Percentiles rank a stretch among this genome's conserved stretches.
phyloP scores from a whole-genome alignment of 2,113 vertebrate genomes.

The Excalfactoria chinensis region DNA sequence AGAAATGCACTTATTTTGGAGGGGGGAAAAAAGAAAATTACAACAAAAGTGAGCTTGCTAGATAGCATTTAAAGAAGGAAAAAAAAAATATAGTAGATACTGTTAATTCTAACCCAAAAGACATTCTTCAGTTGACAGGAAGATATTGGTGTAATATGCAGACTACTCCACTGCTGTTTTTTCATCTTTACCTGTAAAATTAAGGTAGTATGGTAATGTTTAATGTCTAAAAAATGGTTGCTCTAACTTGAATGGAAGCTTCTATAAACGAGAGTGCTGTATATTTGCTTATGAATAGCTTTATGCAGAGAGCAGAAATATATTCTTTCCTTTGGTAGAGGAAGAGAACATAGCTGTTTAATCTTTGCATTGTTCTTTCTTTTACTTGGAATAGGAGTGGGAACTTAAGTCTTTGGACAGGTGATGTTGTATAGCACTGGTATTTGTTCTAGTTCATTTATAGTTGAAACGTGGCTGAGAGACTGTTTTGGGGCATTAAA shows the following conservation, averaged over 20 bases:
- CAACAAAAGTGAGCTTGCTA: neutral
- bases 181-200: neutral
- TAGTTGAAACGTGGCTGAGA: slow-evolving; percentile 26
- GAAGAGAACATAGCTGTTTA: neutral
- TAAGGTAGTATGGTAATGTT: neutral
- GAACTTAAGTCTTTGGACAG: neutral
- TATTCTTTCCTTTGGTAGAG: neutral
- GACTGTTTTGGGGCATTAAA: slow-evolving; percentile 47
- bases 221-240: neutral
- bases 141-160: neutral
- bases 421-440: neutral
- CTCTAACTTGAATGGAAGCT: neutral
- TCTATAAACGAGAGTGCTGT: neutral
- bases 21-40: neutral
- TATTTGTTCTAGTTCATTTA: slow-evolving; percentile 24
- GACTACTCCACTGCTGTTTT: neutral
- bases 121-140: neutral
- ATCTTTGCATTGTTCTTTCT: neutral
- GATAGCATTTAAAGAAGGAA: neutral
- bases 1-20: neutral
- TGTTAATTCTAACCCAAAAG: neutral
- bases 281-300: neutral
- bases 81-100: neutral
- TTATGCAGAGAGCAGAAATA: neutral
- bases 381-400: neutral